Conservation (phyloP, 2,113 vertebrate species). For the Petroica traversi region DNA sequence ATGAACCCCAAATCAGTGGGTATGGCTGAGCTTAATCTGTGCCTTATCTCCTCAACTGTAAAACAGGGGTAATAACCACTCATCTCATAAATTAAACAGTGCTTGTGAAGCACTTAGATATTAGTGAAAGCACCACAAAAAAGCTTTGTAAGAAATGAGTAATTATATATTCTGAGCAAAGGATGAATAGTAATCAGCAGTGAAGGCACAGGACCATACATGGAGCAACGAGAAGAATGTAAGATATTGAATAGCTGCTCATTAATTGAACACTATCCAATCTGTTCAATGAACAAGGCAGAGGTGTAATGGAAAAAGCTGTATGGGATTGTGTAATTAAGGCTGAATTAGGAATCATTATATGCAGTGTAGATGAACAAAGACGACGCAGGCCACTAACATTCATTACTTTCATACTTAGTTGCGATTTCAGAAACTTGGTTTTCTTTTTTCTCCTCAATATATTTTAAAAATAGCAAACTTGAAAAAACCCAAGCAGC, state of each 20-base stretch:
- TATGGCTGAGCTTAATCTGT: background rate
- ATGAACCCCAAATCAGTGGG: background rate
- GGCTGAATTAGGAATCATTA: constrained; percentile 25
- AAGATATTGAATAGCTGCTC: constrained; percentile 35
- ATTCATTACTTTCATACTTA: background rate
- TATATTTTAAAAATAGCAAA: background rate
- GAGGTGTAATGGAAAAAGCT: constrained; percentile 3
- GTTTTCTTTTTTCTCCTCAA: background rate
- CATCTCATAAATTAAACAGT: constrained; percentile 3
- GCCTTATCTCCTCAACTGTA: background rate
- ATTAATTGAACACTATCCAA: constrained; percentile 30
- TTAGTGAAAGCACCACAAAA: constrained; percentile 11
- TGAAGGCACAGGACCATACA: constrained; percentile 3
- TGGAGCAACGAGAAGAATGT: background rate
- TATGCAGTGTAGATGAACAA: background rate
- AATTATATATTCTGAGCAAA: constrained; percentile 32
- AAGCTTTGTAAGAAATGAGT: constrained; percentile 13
- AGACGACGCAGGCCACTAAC: background rate
- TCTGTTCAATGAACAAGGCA: constrained; percentile 33
- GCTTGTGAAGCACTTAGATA: background rate
- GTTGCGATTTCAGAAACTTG: background rate
- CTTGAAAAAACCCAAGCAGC: background rate
- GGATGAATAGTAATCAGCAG: constrained; percentile 25
- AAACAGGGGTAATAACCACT: background rate
- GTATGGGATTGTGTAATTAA: constrained; percentile 14